These are phyloP conservation scores for Lepidurus apus DNA, from an alignment of 1,140 invertebrate genomes.

Conservation along the genomic window DNA sequence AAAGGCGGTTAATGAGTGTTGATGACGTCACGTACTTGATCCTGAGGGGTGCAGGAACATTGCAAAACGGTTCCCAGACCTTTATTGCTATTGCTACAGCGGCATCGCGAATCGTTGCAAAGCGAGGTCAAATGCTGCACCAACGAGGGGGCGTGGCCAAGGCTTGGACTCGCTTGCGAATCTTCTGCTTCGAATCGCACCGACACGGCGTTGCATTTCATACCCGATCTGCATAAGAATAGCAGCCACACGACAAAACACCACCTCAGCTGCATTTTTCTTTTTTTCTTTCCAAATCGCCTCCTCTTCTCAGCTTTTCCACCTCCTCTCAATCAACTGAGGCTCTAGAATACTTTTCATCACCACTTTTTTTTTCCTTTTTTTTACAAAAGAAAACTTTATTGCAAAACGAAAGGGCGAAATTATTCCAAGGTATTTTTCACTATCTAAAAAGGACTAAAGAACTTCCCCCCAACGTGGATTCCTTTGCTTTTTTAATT, in stretches of 20 bases:
- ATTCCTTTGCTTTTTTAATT: not conserved
- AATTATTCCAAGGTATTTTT: not conserved
- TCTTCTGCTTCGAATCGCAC: constrained; percentile 8
- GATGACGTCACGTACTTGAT: constrained; percentile 14
- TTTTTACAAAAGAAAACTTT: not conserved
- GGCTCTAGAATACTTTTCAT: not conserved
- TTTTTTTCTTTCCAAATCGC: not conserved
- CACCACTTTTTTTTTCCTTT: not conserved
- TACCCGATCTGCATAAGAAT: not conserved
- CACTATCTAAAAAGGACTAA: not conserved
- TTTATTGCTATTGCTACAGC: not conserved
- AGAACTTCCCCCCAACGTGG: not conserved
- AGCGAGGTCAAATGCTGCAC: not conserved
- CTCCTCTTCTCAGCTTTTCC: constrained; percentile 4
- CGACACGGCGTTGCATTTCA: not conserved
- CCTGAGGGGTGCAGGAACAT: not conserved
- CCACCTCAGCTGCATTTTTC: not conserved
- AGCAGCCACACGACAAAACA: not conserved
- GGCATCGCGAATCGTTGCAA: constrained; percentile 5
- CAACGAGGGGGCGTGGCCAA: constrained; percentile 1
- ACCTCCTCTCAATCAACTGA: not conserved
- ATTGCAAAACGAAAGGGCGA: not conserved
- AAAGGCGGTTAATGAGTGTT: not conserved
- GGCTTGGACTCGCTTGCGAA: not conserved
- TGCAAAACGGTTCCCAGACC: constrained; percentile 4